Conservation (phyloP, 2,797 vertebrate species). For the Chlorospingus flavigularis region DNA sequence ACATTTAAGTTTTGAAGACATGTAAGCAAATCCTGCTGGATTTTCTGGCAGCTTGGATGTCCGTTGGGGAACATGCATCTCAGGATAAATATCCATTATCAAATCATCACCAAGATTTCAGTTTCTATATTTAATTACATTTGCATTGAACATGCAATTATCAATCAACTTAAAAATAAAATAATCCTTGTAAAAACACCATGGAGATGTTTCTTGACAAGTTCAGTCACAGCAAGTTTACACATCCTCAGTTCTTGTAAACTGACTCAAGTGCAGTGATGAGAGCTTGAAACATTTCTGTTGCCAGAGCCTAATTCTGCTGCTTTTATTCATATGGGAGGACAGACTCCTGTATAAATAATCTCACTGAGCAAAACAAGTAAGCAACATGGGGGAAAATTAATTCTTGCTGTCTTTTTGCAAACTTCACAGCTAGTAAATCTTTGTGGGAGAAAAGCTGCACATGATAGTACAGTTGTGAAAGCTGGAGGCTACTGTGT, state of each 20-base stretch:
- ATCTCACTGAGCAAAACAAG: neutral
- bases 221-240: neutral
- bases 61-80: neutral
- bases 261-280: neutral
- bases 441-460: neutral
- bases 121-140: conserved; percentile 9
- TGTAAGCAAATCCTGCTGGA: neutral
- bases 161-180: conserved; percentile 34
- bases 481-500: neutral
- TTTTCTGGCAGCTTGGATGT: neutral
- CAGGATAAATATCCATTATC: neutral
- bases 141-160: neutral
- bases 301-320: neutral
- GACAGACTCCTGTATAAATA: neutral
- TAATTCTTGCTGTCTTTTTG: neutral
- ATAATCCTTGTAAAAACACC: neutral
- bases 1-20: neutral
- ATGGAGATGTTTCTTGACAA: neutral
- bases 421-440: neutral
- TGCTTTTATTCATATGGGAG: neutral
- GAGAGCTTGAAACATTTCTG: neutral
- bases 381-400: neutral
- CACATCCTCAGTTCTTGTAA: neutral
- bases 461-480: neutral
- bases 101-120: neutral